These are phyloP conservation scores for Mastacembelus armatus DNA, from an alignment of 2,797 vertebrate genomes.

Conservation along the genomic window DNA sequence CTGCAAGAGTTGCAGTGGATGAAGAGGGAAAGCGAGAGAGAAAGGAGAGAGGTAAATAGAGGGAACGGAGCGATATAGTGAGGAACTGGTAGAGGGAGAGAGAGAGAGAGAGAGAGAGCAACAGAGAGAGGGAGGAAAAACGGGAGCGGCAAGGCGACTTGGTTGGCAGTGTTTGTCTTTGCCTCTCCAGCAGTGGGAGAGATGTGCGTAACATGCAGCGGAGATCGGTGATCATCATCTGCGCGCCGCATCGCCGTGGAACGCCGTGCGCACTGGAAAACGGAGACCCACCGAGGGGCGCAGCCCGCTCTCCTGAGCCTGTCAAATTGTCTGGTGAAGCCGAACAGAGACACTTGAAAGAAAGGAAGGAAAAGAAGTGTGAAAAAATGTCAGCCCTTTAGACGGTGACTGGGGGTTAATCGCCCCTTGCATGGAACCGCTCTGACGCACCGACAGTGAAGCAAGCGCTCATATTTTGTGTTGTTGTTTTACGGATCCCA, in stretches of 20 bases:
- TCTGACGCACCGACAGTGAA: slow-evolving; percentile 60
- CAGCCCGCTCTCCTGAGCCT: slow-evolving; percentile 36
- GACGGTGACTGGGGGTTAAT: slow-evolving; percentile 66
- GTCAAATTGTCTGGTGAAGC: slow-evolving; percentile 6
- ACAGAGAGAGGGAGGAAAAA: slow-evolving; percentile 22
- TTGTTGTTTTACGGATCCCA: slow-evolving; percentile 21
- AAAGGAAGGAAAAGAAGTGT: neutral
- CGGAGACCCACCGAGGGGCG: slow-evolving; percentile 46
- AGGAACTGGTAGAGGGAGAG: slow-evolving; percentile 2
- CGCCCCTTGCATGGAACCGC: slow-evolving; percentile 57
- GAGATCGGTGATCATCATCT: slow-evolving; percentile 69
- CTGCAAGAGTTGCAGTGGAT: slow-evolving; percentile 36
- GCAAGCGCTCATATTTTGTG: slow-evolving; percentile 33
- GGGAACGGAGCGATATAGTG: slow-evolving; percentile 7
- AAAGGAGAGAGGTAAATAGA: no score
- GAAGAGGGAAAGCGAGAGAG: slow-evolving; percentile 4
- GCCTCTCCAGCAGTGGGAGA: slow-evolving; percentile 71
- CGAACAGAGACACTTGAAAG: slow-evolving; percentile 9
- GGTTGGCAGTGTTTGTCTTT: slow-evolving; percentile 66
- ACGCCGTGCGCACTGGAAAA: slow-evolving; percentile 65
- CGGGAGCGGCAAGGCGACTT: slow-evolving; percentile 62
- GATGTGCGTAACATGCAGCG: slow-evolving; percentile 77
- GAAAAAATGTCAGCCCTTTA: slow-evolving; percentile 50
- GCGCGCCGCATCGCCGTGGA: slow-evolving; percentile 69
- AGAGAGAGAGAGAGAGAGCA: slow-evolving; percentile 12